These are phyloP conservation scores for Apteryx mantelli DNA, from an alignment of 2,113 vertebrate genomes.

Conservation along the genomic window DNA sequence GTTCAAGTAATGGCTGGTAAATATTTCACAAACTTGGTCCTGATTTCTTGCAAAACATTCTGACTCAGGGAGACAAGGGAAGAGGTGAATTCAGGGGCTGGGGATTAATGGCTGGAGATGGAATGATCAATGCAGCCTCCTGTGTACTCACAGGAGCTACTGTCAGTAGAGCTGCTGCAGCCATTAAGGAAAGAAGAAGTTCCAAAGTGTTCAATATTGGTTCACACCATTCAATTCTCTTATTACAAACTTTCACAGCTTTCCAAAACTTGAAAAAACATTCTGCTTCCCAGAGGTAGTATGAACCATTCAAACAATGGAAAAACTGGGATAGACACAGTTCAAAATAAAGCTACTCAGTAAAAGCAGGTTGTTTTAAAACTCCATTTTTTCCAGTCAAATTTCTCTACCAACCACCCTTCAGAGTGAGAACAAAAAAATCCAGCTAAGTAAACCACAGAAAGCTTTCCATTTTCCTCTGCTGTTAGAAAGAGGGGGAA, in stretches of 20 bases:
- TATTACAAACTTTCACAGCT: background rate
- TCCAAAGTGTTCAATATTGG: background rate
- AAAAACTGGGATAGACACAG: background rate
- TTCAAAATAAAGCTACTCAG: background rate
- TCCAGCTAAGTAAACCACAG: background rate
- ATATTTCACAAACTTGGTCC: background rate
- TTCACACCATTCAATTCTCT: background rate
- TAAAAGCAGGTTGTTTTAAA: background rate
- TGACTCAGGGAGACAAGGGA: background rate
- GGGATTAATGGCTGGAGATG: background rate
- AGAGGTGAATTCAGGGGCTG: background rate
- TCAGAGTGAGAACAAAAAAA: background rate
- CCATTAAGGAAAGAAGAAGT: background rate
- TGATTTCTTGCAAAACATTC: background rate
- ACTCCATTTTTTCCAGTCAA: background rate
- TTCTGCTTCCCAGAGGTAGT: background rate
- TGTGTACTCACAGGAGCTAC: background rate
- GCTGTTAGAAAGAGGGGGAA: background rate
- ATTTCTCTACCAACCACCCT: background rate
- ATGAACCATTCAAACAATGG: background rate
- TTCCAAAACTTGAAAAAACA: background rate
- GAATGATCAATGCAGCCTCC: background rate
- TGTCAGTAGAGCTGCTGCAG: background rate
- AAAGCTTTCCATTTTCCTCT: background rate
- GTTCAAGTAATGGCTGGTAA: background rate